Evolutionary conservation across 2,888 invertebrate species (phyloP).

Genomic region (Meloe dianella): DNA sequence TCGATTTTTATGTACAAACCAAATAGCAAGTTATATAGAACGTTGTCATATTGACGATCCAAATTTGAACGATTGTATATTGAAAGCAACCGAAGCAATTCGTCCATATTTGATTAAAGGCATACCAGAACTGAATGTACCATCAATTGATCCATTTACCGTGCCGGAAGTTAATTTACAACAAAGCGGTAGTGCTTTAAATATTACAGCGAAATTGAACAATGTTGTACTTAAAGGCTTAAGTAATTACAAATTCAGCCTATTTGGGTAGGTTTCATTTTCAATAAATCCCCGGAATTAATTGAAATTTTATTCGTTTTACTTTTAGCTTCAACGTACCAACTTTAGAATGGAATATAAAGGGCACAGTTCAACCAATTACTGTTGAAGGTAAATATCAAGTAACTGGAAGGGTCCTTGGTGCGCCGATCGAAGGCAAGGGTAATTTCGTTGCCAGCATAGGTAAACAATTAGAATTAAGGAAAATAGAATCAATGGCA

Average conservation of each 20-base stretch:
- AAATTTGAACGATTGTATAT: constrained; percentile 48
- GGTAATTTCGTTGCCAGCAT: constrained; percentile 45
- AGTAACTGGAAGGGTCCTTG: constrained; percentile 47
- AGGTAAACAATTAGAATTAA: constrained; percentile 32
- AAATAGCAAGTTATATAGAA: neutral
- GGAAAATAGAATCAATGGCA: neutral
- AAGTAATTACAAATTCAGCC: constrained; percentile 35
- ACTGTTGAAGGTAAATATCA: constrained; percentile 43
- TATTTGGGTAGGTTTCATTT: constrained; percentile 40
- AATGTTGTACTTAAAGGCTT: constrained; percentile 41
- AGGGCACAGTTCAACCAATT: constrained; percentile 37
- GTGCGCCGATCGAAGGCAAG: constrained; percentile 47
- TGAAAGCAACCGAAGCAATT: constrained; percentile 45
- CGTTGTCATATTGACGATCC: constrained; percentile 37
- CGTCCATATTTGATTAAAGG: constrained; percentile 48
- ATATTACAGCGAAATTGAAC: constrained; percentile 42
- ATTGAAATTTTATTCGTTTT: neutral
- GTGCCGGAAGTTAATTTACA: constrained; percentile 45
- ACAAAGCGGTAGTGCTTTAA: constrained; percentile 42
- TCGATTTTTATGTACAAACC: neutral
- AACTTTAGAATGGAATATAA: constrained; percentile 42
- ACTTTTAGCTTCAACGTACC: constrained; percentile 44
- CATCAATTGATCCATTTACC: constrained; percentile 49
- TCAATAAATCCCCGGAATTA: neutral
- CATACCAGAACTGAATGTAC: constrained; percentile 51